Evolutionary conservation across 2,797 vertebrate genomes (phyloP).

Genomic region (Rhadinocentrus ornatus): DNA sequence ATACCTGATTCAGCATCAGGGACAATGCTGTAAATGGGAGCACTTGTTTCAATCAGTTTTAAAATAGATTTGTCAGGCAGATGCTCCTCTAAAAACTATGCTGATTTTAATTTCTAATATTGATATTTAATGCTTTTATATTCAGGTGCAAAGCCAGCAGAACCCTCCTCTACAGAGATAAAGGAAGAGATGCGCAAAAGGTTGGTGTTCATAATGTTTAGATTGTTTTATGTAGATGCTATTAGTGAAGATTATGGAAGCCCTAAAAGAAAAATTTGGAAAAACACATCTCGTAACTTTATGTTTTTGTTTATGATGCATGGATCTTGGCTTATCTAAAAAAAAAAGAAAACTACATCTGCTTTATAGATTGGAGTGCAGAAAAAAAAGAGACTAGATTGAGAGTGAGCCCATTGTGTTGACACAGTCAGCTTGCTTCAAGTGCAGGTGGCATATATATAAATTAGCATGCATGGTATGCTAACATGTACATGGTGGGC

Average conservation of each 20-base stretch:
- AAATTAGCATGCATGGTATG: conserved; percentile 19
- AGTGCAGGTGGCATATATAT: conserved; percentile 19
- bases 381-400: neutral
- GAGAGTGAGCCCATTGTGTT: conserved; percentile 1
- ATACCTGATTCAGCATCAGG: neutral
- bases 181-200: conserved; percentile 77
- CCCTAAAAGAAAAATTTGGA: neutral
- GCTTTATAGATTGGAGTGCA: neutral
- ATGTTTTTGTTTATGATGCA: neutral
- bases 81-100: neutral
- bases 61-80: neutral
- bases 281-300: neutral
- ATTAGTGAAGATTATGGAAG: neutral
- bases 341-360: neutral
- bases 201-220: conserved; percentile 60
- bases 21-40: neutral
- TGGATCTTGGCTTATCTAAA: too few relatives aligned
- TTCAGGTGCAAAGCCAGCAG: conserved; percentile 63
- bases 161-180: conserved; percentile 65
- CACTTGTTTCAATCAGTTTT: neutral
- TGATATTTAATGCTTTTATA: conserved; percentile 17
- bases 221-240: neutral
- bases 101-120: neutral
- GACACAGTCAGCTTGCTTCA: neutral
- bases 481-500: neutral